Conservation (phyloP, 2,888 invertebrate genomes). For the Pogonocherus hispidulus region DNA sequence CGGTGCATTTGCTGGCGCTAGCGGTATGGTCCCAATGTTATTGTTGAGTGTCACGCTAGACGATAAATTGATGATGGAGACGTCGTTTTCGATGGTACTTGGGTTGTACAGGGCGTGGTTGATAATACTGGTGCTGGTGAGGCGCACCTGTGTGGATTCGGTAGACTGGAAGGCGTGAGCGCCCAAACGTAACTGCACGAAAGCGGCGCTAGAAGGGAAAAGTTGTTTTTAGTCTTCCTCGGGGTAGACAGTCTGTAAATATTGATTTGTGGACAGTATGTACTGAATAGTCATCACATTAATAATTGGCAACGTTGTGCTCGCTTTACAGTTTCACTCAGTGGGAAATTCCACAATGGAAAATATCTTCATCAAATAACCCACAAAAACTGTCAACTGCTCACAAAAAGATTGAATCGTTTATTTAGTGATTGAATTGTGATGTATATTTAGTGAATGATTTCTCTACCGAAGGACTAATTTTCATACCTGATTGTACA, state of each 20-base stretch:
- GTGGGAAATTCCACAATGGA: too few species aligned
- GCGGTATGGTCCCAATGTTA: slow-evolving; percentile 39
- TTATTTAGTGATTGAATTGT: too few species aligned
- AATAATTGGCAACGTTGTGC: too few species aligned
- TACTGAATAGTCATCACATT: too few species aligned
- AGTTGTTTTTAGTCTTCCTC: slow-evolving; percentile 5
- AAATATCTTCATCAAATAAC: too few species aligned
- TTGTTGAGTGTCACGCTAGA: slow-evolving; percentile 31
- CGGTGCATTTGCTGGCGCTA: slow-evolving; percentile 48
- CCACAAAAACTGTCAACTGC: too few species aligned
- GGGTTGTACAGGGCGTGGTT: slow-evolving; percentile 45
- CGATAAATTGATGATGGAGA: slow-evolving; percentile 47
- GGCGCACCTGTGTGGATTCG: slow-evolving; percentile 51
- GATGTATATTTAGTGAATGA: too few species aligned
- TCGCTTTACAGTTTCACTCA: too few species aligned
- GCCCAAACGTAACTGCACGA: slow-evolving; percentile 35
- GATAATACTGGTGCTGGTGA: slow-evolving; percentile 31
- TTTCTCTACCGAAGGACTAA: too few species aligned
- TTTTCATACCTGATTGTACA: slow-evolving; percentile 39
- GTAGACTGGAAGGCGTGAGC: slow-evolving; percentile 24
- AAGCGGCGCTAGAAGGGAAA: slow-evolving; percentile 29
- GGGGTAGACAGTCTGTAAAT: too few species aligned
- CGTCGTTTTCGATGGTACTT: slow-evolving; percentile 41
- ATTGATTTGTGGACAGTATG: too few species aligned
- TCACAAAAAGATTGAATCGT: too few species aligned